Base-by-base conservation (phyloP, 2,113 vertebrate genomes). In the Menura novaehollandiae region DNA sequence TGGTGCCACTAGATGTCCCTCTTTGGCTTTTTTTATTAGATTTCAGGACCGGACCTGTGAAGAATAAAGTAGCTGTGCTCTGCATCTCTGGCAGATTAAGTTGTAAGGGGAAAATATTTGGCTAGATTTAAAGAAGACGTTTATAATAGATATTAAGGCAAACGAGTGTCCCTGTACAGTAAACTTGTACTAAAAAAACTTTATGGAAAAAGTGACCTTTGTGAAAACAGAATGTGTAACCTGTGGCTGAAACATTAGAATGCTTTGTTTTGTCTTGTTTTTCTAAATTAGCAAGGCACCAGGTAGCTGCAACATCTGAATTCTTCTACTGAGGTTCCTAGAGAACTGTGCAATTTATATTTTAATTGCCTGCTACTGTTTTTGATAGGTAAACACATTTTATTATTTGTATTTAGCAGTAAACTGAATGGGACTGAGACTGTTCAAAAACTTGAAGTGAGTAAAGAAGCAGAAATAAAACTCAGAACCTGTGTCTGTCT, bases 1-100 rank as follows among this genome's bases (percentile, higher is more conserved):
- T 39, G 78, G n/a, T 89, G 71, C 98, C 98, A 97, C 98, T 98
- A 98, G 98, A 97, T 98, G 98, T 98, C 98, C 97, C 97, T 97
- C 91, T 98, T 97, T 87, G 97, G 97, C 98, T 98, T 98, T 97
- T 82, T 97, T 95, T 97, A 95, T 95, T 92, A 83, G 88, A 66
- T 92, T 92, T 94, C 80, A 20, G 37, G 55, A 28, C 52, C 68
- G 69, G n/a, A 56, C 63, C 30, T 15, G 30, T 6, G 75, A 69
- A 44, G 46, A 74, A 5, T 81, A 23, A 82, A 72, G 62, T 58
- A 81, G 37, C 33, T 46, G 33, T 21, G 23, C n/a, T 82, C 59
- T 72, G 28, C 24, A 12, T 58, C n/a, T 82, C 63, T 56, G 68
- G 33, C 41, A 93, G 85, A 59, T 77, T 60, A 84, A 91, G 83